Evolutionary conservation across 2,113 vertebrate genomes (phyloP).

Genomic region (Xiphophorus couchianus): DNA sequence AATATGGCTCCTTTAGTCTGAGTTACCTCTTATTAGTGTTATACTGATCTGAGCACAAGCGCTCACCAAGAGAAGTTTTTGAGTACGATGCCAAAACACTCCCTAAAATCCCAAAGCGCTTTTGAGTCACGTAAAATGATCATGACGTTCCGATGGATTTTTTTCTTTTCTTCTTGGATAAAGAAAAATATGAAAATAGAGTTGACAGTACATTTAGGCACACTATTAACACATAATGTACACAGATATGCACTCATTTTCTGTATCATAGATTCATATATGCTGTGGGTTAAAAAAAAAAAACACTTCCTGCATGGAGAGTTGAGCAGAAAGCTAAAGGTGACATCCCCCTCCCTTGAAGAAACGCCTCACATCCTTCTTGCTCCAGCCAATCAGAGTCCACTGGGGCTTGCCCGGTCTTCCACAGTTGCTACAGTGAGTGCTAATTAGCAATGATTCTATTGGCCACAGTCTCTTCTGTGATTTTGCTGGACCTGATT

Average conservation of each 20-base stretch:
- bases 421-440: slow-evolving; percentile 68
- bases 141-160: slow-evolving; percentile 84
- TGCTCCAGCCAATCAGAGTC: slow-evolving; percentile 46
- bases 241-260: slow-evolving; percentile 91
- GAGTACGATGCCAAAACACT: slow-evolving; percentile 85
- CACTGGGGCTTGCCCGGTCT: slow-evolving; percentile 40
- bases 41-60: slow-evolving; percentile 82
- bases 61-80: slow-evolving; percentile 86
- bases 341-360: slow-evolving; percentile 37
- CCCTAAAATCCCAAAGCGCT: slow-evolving; percentile 80
- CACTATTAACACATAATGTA: slow-evolving; percentile 95
- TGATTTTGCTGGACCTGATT: slow-evolving; percentile 22
- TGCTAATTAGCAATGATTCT: slow-evolving; percentile 66
- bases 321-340: slow-evolving; percentile 61
- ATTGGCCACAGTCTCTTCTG: slow-evolving; percentile 46
- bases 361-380: slow-evolving; percentile 42
- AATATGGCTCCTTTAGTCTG: slow-evolving; percentile 70
- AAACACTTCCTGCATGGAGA: slow-evolving; percentile 59
- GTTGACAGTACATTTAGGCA: slow-evolving; percentile 94
- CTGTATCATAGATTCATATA: slow-evolving; percentile 86
- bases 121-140: slow-evolving; percentile 87
- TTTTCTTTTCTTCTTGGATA: slow-evolving; percentile 75
- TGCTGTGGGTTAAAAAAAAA: slow-evolving; percentile 74
- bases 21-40: slow-evolving; percentile 99
- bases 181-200: slow-evolving; percentile 87